Evolutionary conservation across 2,797 vertebrate species (phyloP), one percentile per base, ranked within the genome.

Genomic region (Danio jaintianensis): DNA sequence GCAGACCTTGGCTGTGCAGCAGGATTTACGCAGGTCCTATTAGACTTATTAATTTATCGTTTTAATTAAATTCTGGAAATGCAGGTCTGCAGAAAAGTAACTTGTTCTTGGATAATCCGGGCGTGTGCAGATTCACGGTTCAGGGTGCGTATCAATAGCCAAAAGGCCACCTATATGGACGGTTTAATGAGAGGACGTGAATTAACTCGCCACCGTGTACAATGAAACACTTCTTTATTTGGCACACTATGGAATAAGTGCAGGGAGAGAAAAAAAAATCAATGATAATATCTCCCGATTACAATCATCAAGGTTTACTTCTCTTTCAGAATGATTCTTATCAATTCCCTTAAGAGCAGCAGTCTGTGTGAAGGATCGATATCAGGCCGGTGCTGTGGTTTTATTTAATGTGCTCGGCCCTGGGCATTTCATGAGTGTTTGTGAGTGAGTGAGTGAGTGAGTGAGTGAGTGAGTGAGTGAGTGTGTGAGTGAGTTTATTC

Each of bases 221-320:
- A 82, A 83, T 82, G 78, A 84, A 83, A 76, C 79, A 67, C 47
- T 83, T 79, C 82, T 87, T 84, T 87, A 79, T 81, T 84, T 84
- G 74, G 62, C 75, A 53, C 68, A 62, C 48, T 75, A 71, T 77
- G 82, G 75, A 76, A 81, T 68, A 81, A 79, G 50, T 66, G 74
- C 77, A 47, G 15, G 61, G 29, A 29, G 29, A 29, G 29, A 29
- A 29, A 29, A 29, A 68, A 78, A 82, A 85, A 88, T 87, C 85
- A 74, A 87, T 87, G 80, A 82, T 81, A 83, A 84, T 85, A 84
- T 84, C 86, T 82, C 84, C 82, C 69, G 75, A 85, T 88, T 82
- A 84, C 83, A 87, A 86, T 88, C 84, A 85, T 85, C 86, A 84
- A 85, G 84, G 80, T 81, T 84, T 79, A 79, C 80, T 83, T 86